phyloP scores from a whole-genome alignment of 1,140 invertebrate genomes.

The Melipona quadrifasciata region DNA sequence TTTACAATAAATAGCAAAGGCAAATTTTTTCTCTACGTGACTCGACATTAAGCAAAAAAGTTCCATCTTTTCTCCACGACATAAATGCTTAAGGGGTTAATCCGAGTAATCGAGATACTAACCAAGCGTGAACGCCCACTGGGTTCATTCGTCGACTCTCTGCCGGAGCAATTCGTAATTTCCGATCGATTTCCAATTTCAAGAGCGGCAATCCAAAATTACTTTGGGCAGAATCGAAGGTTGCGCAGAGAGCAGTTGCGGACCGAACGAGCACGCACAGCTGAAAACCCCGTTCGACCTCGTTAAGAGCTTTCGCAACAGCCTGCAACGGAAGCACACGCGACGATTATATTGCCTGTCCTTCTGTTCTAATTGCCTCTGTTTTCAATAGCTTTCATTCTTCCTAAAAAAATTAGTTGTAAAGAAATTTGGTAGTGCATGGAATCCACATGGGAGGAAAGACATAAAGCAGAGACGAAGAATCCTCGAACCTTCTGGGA shows the following conservation, averaged over 20 bases:
- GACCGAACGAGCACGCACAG: background rate
- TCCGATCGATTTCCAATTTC: background rate
- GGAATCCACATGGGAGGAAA: too few relatives aligned
- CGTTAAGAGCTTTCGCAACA: background rate
- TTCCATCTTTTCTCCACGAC: too few relatives aligned
- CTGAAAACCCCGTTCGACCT: background rate
- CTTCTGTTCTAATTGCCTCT: background rate
- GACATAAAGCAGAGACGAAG: too few relatives aligned
- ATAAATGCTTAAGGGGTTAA: too few relatives aligned
- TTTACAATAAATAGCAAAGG: too few relatives aligned
- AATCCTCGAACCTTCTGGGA: too few relatives aligned
- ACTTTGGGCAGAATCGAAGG: background rate
- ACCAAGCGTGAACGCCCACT: background rate
- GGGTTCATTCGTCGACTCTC: background rate
- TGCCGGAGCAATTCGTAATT: constrained; percentile 1
- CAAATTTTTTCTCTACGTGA: too few relatives aligned
- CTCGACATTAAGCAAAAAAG: too few relatives aligned
- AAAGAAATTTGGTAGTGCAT: too few relatives aligned
- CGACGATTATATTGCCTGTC: constrained; percentile 5
- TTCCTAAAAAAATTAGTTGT: too few relatives aligned
- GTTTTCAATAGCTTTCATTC: too few relatives aligned
- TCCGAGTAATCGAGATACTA: constrained; percentile 13
- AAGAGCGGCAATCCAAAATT: background rate
- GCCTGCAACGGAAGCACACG: background rate
- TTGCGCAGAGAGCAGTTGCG: too few relatives aligned